Evolutionary conservation across 2,888 invertebrate genomes (phyloP).

Genomic region (Opisthograptis luteolata): DNA sequence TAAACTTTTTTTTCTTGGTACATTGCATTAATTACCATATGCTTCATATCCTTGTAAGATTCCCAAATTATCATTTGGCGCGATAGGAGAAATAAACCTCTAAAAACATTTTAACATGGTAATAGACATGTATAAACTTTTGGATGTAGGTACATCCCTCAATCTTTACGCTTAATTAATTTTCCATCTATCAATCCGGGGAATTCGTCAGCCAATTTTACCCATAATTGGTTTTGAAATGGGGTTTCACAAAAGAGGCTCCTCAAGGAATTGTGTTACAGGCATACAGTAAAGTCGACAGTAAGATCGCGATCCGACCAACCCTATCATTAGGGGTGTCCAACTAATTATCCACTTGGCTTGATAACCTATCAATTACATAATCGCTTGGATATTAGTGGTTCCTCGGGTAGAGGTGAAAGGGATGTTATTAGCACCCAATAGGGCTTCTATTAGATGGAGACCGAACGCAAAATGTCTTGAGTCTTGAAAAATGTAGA

Average conservation of each 20-base stretch:
- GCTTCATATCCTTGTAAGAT: no score
- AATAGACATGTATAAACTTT: background rate
- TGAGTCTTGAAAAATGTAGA: background rate
- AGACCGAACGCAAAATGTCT: background rate
- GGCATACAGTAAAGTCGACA: background rate
- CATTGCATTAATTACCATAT: no score
- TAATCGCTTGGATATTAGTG: constrained; percentile 3
- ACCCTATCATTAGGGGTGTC: constrained; percentile 6
- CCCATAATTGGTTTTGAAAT: constrained; percentile 17
- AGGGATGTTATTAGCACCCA: background rate
- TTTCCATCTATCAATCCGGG: constrained; percentile 18
- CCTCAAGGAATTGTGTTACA: constrained; percentile 2
- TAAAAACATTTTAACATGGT: no score
- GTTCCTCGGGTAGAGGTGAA: constrained; percentile 3
- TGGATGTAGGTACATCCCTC: background rate
- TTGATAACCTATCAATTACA: constrained; percentile 12
- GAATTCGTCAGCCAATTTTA: constrained; percentile 1
- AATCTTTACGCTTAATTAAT: constrained; percentile 16
- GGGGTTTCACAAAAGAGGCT: constrained; percentile 3
- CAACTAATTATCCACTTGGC: constrained; percentile 10
- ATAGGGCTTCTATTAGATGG: background rate
- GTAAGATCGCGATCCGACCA: background rate
- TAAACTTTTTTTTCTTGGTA: no score
- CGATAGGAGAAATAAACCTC: background rate
- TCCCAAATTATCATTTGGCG: background rate